Conservation (phyloP, 37 sponge, comb jelly and placozoan species). For the Spongilla lacustris region DNA sequence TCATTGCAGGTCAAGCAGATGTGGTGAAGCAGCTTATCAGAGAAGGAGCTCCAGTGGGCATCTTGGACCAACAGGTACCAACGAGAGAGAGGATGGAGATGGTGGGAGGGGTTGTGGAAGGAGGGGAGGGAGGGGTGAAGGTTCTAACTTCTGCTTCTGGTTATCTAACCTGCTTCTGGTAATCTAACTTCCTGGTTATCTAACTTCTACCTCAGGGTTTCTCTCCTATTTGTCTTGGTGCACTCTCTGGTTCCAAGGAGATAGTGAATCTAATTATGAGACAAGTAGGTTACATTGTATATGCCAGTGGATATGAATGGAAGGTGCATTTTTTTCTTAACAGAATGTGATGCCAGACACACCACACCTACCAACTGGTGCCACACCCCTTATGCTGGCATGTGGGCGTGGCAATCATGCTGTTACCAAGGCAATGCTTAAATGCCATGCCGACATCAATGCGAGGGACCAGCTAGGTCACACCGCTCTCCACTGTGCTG, state of each 20-base stretch:
- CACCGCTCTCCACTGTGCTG: slow-evolving; percentile 49
- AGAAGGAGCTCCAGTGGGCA: slow-evolving; percentile 6
- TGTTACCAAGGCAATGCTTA: slow-evolving; percentile 44
- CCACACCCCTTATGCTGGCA: slow-evolving; percentile 59
- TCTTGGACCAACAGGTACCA: slow-evolving; percentile 21
- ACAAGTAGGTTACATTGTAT: background rate
- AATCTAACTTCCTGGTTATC: too few relatives aligned
- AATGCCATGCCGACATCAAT: slow-evolving; percentile 12
- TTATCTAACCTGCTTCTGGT: too few relatives aligned
- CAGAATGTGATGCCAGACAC: background rate
- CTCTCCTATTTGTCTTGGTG: background rate
- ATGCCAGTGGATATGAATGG: too few relatives aligned
- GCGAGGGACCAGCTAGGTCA: slow-evolving; percentile 18
- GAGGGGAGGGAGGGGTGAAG: background rate
- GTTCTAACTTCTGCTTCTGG: too few relatives aligned
- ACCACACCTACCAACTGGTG: slow-evolving; percentile 16
- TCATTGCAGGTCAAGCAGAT: slow-evolving; percentile 3
- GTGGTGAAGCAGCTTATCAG: slow-evolving; percentile 41
- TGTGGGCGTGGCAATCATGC: slow-evolving; percentile 33
- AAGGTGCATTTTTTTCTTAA: background rate
- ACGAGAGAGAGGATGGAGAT: too few relatives aligned
- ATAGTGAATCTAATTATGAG: background rate
- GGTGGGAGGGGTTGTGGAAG: background rate
- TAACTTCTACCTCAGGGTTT: background rate
- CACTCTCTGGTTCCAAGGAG: background rate